Percentiles rank a stretch among this genome's conserved stretches.
Evolutionary conservation across 2,797 vertebrate genomes (phyloP).

Genomic region (Hippoglossus hippoglossus): DNA sequence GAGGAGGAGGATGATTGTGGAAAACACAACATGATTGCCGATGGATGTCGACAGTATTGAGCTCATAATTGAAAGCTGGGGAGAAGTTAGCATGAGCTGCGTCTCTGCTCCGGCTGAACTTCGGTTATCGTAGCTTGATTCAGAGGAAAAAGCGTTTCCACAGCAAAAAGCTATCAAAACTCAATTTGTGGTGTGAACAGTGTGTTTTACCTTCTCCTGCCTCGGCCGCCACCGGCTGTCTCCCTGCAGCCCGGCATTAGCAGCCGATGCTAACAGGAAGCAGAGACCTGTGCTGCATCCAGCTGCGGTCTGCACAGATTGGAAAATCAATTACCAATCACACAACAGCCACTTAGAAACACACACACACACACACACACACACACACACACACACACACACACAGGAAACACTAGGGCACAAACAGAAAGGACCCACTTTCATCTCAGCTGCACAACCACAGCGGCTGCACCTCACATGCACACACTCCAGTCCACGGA

Average conservation of each 20-base stretch:
- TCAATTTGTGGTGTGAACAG: not conserved
- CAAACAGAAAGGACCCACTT: not conserved
- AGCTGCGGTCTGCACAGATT: slow-evolving; percentile 55
- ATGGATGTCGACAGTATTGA: too few species aligned
- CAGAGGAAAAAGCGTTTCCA: too few species aligned
- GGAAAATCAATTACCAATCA: slow-evolving; percentile 75
- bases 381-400: slow-evolving; percentile 23
- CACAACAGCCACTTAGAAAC: slow-evolving; percentile 40
- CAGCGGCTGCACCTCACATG: not conserved
- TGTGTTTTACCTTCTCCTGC: not conserved
- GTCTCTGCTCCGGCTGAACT: too few species aligned
- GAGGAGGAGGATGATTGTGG: too few species aligned
- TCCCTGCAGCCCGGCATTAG: slow-evolving; percentile 15
- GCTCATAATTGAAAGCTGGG: too few species aligned
- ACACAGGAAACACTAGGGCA: not conserved
- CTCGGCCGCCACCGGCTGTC: not conserved
- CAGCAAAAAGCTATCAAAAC: not conserved
- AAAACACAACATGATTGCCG: too few species aligned
- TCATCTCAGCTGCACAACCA: too few species aligned
- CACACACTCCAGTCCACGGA: not conserved
- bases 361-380: slow-evolving; percentile 26
- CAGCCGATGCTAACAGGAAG: slow-evolving; percentile 66
- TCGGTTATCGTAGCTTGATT: too few species aligned
- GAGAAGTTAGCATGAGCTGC: too few species aligned
- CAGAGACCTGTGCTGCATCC: slow-evolving; percentile 50